Evolutionary conservation across 2,888 invertebrate genomes (phyloP).

Genomic region (Creontiades dilutus): DNA sequence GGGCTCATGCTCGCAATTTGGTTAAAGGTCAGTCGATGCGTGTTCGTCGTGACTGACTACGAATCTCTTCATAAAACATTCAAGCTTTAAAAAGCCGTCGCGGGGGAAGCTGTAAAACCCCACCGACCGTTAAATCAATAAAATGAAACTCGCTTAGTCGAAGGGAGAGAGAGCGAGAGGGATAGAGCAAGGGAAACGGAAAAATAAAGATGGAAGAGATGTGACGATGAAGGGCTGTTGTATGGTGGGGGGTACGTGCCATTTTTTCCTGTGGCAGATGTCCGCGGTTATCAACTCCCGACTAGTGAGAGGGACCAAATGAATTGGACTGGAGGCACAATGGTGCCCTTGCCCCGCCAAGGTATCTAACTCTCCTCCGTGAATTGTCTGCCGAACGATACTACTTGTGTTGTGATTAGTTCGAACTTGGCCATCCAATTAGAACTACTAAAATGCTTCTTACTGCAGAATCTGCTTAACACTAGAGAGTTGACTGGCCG

Average conservation of each 20-base stretch:
- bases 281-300: neutral
- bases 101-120: conserved; percentile 16
- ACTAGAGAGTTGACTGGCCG: too few species aligned
- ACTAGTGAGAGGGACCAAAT: conserved; percentile 17
- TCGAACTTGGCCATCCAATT: neutral
- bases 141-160: conserved; percentile 39
- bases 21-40: neutral
- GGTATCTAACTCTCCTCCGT: neutral
- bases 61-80: conserved; percentile 23
- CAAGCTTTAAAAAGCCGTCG: neutral
- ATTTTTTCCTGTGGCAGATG: neutral
- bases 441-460: too few species aligned
- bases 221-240: neutral
- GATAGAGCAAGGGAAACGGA: neutral
- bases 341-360: neutral
- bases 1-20: neutral
- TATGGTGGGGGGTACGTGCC: neutral
- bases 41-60: neutral
- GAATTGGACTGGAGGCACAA: conserved; percentile 24
- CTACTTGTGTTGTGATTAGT: neutral
- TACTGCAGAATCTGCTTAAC: too few species aligned
- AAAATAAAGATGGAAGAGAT: conserved; percentile 22
- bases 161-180: conserved; percentile 18
- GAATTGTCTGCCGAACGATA: neutral
- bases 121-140: conserved; percentile 42